A percentile compares a stretch with the other conserved stretches of the same genome.
Conservation (phyloP, 2,113 vertebrate species). For the Camelus bactrianus region DNA sequence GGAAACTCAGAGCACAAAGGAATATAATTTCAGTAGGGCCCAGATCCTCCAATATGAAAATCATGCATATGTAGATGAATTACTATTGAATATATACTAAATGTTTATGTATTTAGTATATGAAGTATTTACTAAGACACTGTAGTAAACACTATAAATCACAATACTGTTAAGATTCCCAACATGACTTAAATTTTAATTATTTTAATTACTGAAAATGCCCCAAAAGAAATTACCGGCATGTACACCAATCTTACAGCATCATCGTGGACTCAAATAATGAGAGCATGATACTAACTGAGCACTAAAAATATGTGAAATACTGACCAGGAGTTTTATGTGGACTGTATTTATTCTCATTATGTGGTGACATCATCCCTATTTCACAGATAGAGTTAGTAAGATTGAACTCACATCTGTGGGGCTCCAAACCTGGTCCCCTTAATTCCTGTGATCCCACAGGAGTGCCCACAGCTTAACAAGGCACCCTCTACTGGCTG, state of each 20-base stretch:
- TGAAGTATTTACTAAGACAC: background rate
- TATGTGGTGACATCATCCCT: background rate
- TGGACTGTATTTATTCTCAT: background rate
- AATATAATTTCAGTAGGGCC: background rate
- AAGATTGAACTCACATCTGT: background rate
- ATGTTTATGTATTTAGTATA: background rate
- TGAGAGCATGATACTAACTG: background rate
- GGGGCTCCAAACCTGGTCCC: background rate
- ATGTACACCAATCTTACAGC: conserved; percentile 25
- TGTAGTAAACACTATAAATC: conserved; percentile 3
- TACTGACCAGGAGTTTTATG: background rate
- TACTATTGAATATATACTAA: background rate
- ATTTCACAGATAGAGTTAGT: background rate
- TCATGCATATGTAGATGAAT: background rate
- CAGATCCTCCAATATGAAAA: background rate
- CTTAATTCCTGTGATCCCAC: background rate
- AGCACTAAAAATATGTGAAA: background rate
- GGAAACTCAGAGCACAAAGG: conserved; percentile 28
- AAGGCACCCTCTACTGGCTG: background rate
- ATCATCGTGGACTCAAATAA: conserved; percentile 41
- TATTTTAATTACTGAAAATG: conserved; percentile 24
- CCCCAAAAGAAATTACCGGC: background rate
- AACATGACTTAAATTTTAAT: conserved; percentile 43
- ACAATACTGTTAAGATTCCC: background rate
- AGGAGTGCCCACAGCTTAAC: background rate